Percentiles rank a stretch among this genome's conserved stretches.
phyloP scores from a whole-genome alignment of 2,888 invertebrate species.

The Epinotia bilunana region DNA sequence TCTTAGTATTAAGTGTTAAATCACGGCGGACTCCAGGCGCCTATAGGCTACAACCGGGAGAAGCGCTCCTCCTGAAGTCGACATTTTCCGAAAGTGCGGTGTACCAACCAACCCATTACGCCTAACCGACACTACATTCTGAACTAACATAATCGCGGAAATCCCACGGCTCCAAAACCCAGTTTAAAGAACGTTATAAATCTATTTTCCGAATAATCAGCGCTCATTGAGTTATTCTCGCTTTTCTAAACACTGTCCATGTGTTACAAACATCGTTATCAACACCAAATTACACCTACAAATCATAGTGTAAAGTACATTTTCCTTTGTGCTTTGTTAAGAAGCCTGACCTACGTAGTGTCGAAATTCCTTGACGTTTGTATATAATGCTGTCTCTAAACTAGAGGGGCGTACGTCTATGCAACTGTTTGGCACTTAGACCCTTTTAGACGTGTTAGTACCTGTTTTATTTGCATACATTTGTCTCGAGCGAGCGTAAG shows the following conservation, averaged over 20 bases:
- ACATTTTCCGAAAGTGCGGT: background rate
- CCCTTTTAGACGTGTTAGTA: background rate
- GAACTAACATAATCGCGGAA: slow-evolving; percentile 9
- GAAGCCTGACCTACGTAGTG: slow-evolving; percentile 32
- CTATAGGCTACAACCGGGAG: too few relatives aligned
- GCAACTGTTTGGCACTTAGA: background rate
- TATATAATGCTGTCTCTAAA: slow-evolving; percentile 8
- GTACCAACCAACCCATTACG: background rate
- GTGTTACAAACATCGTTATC: slow-evolving; percentile 4
- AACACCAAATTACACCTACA: slow-evolving; percentile 11
- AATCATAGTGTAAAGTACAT: background rate
- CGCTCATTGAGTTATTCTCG: slow-evolving; percentile 30
- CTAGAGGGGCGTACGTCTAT: background rate
- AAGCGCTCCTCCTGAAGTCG: too few relatives aligned
- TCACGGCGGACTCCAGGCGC: too few relatives aligned
- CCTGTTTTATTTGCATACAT: slow-evolving; percentile 7
- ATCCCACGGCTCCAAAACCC: slow-evolving; percentile 12
- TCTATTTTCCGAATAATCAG: slow-evolving; percentile 45
- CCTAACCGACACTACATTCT: background rate
- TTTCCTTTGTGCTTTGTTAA: background rate
- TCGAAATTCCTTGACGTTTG: slow-evolving; percentile 20
- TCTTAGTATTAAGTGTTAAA: too few relatives aligned
- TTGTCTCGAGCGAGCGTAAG: slow-evolving; percentile 7
- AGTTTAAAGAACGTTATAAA: slow-evolving; percentile 29
- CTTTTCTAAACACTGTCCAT: slow-evolving; percentile 43